These are phyloP conservation scores for Drosophila cyrtoloma DNA, from an alignment of 2,888 invertebrate genomes.

Conservation along the genomic window DNA sequence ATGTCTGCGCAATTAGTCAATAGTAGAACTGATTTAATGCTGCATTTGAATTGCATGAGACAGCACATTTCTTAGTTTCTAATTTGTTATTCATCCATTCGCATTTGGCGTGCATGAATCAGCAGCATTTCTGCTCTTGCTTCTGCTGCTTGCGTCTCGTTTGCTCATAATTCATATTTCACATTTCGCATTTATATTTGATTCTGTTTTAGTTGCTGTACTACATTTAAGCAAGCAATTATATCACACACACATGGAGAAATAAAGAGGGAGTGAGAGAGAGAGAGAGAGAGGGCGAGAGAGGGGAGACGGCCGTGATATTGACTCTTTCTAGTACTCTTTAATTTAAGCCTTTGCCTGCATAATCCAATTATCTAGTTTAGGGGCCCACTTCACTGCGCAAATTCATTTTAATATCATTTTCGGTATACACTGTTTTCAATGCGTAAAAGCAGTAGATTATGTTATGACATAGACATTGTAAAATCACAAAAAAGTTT, in stretches of 20 bases:
- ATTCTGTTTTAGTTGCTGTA: constrained; percentile 26
- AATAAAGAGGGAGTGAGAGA: not conserved
- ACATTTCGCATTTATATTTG: constrained; percentile 26
- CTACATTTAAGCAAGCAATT: constrained; percentile 57
- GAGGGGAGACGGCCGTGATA: not conserved
- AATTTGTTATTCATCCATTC: constrained; percentile 10
- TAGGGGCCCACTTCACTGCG: constrained; percentile 52
- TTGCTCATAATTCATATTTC: constrained; percentile 62
- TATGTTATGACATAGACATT: not conserved
- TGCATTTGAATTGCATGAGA: constrained; percentile 2
- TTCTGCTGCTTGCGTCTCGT: constrained; percentile 23
- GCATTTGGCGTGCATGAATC: constrained; percentile 56
- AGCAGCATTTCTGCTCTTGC: constrained; percentile 47
- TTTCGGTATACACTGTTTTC: constrained; percentile 7
- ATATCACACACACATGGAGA: constrained; percentile 3
- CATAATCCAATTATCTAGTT: constrained; percentile 62
- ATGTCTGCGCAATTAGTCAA: constrained; percentile 33
- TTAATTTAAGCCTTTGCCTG: constrained; percentile 60
- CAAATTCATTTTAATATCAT: constrained; percentile 48
- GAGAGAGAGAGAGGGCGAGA: not conserved
- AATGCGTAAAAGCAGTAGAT: not conserved
- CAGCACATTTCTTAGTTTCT: constrained; percentile 24
- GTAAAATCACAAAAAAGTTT: not conserved
- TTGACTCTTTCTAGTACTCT: constrained; percentile 34
- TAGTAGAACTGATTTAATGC: constrained; percentile 15